Base-by-base conservation (phyloP, 1,140 invertebrate species). In the Dinoponera quadriceps region DNA sequence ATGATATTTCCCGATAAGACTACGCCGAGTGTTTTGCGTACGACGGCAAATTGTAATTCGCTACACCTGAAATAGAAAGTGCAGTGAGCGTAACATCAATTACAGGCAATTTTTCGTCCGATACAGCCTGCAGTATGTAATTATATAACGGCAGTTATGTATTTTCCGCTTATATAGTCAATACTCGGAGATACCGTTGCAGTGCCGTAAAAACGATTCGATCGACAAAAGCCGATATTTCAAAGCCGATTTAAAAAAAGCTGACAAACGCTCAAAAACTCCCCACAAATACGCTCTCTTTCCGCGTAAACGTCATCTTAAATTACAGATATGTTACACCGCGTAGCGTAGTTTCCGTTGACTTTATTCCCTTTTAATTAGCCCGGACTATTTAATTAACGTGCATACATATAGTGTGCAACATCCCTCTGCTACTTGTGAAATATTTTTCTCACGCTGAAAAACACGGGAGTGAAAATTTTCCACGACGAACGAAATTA, bases 81-180 rank as follows among this genome's bases (percentile, higher is more conserved):
- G 49, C 82, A 73, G 48, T 48, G 60, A 54, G 68, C 73, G 72
- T 78, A 82, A 82, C 83, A 22, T 57, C 69, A 84, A 57, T 74
- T 71, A 73, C 11, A 51, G 66, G 38, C 57, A 85, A 87, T 88
- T 88, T 88, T 88, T 88, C 65, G 74, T 88, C 63, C 78, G 83
- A 87, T 72, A 71, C 62, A 13, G 18, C 2, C 25, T 18, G 29
- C 22, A 9, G 60, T 81, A 25, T 69, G 33, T 78, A 87, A 86
- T 89, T 88, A 88, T 89, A 86, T 86, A 89, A 88, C 73, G 38
- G 1, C 27, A 38, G 73, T 84, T 88, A 75, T 80, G 80, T 48
- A 51, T 73, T 83, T 69, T 62, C 78, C 65, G 73, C 49, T 48
- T 72, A 49, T 44, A 22, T 38, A 59, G 33, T 5, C 48, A 49